Percentiles rank a stretch among this genome's conserved stretches.
Evolutionary conservation across 2,113 vertebrate genomes (phyloP).

Genomic region (Arvicanthis niloticus): DNA sequence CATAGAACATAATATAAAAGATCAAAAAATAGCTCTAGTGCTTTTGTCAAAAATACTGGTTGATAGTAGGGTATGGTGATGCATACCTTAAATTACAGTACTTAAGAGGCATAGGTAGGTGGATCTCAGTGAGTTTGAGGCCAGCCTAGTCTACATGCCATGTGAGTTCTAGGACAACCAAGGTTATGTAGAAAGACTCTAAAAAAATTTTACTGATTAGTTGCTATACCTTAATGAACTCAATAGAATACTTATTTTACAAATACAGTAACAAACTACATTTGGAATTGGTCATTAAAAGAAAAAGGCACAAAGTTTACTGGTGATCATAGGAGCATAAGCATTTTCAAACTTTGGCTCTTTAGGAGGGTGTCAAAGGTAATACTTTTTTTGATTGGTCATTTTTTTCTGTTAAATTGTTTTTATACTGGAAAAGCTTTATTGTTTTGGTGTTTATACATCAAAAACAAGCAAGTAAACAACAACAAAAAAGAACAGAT

Average conservation of each 20-base stretch:
- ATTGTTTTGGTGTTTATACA: slow-evolving; percentile 60
- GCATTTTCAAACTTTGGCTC: slow-evolving; percentile 71
- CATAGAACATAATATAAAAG: slow-evolving; percentile 71
- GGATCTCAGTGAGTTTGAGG: neutral
- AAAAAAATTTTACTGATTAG: neutral
- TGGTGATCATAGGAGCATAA: slow-evolving; percentile 47
- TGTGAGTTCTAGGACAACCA: neutral
- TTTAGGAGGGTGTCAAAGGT: slow-evolving; percentile 70
- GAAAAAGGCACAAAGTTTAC: slow-evolving; percentile 69
- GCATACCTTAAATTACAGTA: neutral
- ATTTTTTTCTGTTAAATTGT: slow-evolving; percentile 53
- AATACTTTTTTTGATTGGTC: slow-evolving; percentile 62
- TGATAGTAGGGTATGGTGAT: slow-evolving; percentile 50
- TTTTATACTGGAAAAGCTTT: slow-evolving; percentile 64
- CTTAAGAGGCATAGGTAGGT: neutral
- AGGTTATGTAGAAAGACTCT: neutral
- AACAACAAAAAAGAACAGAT: slow-evolving; percentile 45
- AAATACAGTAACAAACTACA: slow-evolving; percentile 55
- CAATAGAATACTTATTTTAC: slow-evolving; percentile 61
- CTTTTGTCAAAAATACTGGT: slow-evolving; percentile 62
- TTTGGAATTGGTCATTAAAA: slow-evolving; percentile 68
- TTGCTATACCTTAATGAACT: slow-evolving; percentile 78
- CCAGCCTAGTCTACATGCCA: neutral
- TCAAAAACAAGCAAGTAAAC: slow-evolving; percentile 39
- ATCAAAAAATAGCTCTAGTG: slow-evolving; percentile 57